phyloP scores from a whole-genome alignment of 2,113 vertebrate species.

The Zosterops lateralis region DNA sequence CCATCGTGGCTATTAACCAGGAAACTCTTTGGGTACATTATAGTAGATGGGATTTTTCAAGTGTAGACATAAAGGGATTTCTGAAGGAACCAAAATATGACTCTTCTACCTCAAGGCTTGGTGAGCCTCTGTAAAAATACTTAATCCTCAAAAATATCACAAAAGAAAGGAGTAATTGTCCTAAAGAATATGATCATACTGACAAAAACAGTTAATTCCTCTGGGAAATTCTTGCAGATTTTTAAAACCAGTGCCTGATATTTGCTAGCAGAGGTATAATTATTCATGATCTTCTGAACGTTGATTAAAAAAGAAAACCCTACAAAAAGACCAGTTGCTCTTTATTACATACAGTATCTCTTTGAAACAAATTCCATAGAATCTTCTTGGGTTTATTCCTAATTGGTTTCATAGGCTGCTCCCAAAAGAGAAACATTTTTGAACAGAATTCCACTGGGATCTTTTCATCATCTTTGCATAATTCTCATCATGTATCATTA shows the following conservation, averaged over 20 bases:
- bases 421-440: slow-evolving; percentile 2
- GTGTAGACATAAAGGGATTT: background rate
- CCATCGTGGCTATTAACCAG: background rate
- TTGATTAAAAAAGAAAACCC: background rate
- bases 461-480: background rate
- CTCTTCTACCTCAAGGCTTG: background rate
- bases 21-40: background rate
- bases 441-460: background rate
- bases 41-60: background rate
- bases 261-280: background rate
- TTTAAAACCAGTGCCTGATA: background rate
- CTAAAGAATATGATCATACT: background rate
- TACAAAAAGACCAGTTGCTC: background rate
- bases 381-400: background rate
- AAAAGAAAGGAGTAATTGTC: background rate
- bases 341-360: background rate
- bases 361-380: background rate
- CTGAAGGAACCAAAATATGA: background rate
- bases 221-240: background rate
- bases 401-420: background rate
- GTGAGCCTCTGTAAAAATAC: background rate
- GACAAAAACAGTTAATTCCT: background rate
- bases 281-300: background rate
- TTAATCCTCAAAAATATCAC: background rate
- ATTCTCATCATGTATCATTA: background rate